A percentile compares a stretch with the other conserved stretches of the same genome.
Conservation (phyloP, 2,888 invertebrate genomes). For the Troides oblongomaculatus region DNA sequence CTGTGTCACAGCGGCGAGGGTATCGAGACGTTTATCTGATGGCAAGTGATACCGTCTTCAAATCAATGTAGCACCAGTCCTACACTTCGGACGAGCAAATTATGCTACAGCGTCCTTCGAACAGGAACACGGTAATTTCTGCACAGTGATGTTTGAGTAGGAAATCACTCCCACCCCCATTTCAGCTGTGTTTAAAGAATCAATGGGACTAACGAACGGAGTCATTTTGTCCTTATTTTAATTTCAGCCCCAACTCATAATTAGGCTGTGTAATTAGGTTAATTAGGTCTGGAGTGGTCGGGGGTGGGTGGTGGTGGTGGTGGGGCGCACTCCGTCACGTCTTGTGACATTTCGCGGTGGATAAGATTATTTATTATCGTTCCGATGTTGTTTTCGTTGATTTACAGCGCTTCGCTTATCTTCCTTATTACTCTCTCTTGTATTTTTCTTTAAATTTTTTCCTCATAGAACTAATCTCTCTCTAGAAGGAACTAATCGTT, state of each 20-base stretch:
- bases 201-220: conserved; percentile 38
- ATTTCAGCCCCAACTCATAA: conserved; percentile 47
- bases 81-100: too few species aligned
- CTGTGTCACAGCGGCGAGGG: too few species aligned
- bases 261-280: conserved; percentile 53
- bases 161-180: not conserved
- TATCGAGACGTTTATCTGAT: too few species aligned
- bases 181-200: conserved; percentile 28
- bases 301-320: not conserved
- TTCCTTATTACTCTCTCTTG: not conserved
- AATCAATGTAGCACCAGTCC: too few species aligned
- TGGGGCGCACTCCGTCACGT: conserved; percentile 7
- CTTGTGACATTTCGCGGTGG: conserved; percentile 17
- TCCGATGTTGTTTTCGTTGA: conserved; percentile 1
- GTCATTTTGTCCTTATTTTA: conserved; percentile 43
- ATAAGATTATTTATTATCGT: conserved; percentile 20
- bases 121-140: too few species aligned
- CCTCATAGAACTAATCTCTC: too few species aligned
- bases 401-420: not conserved
- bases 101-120: too few species aligned
- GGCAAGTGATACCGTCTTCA: too few species aligned
- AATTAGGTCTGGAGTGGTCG: conserved; percentile 44
- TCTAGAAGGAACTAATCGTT: too few species aligned
- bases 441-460: conserved; percentile 1
- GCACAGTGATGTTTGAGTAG: too few species aligned